Percentiles rank a stretch among this genome's conserved stretches.
These are phyloP conservation scores for Xenopus petersii DNA, from an alignment of 2,797 vertebrate genomes.

Conservation along the genomic window DNA sequence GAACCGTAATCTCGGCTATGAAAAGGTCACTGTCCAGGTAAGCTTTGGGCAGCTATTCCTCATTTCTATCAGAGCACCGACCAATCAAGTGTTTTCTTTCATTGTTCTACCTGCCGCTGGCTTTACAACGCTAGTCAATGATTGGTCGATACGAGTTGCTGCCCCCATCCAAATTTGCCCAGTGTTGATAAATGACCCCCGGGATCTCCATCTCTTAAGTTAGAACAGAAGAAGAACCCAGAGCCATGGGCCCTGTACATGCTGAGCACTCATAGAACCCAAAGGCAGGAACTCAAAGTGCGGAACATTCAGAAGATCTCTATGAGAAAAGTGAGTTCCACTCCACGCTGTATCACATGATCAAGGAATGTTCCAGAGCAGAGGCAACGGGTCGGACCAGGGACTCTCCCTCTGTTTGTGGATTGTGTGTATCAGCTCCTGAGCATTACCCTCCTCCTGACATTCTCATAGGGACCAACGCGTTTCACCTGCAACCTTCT, in stretches of 20 bases:
- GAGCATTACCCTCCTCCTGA: slow-evolving; percentile 55
- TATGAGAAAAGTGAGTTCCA: slow-evolving; percentile 76
- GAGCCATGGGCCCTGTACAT: slow-evolving; percentile 72
- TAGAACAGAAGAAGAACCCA: slow-evolving; percentile 59
- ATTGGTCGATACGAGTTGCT: too few species aligned
- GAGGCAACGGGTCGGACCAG: slow-evolving; percentile 55
- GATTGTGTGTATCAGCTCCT: slow-evolving; percentile 74
- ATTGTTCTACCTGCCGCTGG: too few species aligned
- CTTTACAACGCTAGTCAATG: too few species aligned
- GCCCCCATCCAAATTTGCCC: too few species aligned
- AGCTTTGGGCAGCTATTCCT: too few species aligned
- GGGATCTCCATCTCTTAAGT: slow-evolving; percentile 57
- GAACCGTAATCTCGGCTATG: slow-evolving; percentile 72
- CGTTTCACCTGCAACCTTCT: slow-evolving; percentile 54
- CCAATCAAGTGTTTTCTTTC: too few species aligned
- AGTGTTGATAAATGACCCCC: too few species aligned
- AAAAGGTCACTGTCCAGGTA: slow-evolving; percentile 79
- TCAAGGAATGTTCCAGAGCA: slow-evolving; percentile 70
- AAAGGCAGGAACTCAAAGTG: slow-evolving; percentile 69
- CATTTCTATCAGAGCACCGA: too few species aligned
- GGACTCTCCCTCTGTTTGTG: slow-evolving; percentile 60
- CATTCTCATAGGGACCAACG: slow-evolving; percentile 62
- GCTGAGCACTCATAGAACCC: slow-evolving; percentile 72
- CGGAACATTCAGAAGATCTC: slow-evolving; percentile 70
- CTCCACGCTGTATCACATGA: slow-evolving; percentile 84